Evolutionary conservation across 37 sponge, comb jelly and placozoan species (phyloP), one percentile per base, ranked within the genome.

Genomic region (Crambe crambe): DNA sequence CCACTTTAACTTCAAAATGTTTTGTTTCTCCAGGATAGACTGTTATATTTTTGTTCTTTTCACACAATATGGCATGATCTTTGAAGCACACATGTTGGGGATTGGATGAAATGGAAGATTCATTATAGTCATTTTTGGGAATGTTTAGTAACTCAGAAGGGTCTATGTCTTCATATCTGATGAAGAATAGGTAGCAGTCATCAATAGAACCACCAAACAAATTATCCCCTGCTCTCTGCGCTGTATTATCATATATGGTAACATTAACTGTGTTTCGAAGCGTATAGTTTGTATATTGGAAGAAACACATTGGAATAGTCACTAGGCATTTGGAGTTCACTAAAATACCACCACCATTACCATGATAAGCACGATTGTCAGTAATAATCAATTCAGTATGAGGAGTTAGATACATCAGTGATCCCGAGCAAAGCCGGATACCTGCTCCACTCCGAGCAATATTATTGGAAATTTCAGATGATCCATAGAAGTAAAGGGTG

Each of bases 201-300:
- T 59, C 80, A 42, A 80, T 56, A 29, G 80, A 80, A 1, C 80
- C 80, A 29, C 80, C 80, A 70, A 30, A 80, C 59, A 80, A 27
- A 40, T 40, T 56, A 71, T 38, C 21, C 17, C 80, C 80, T 54
- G 80, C 80, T 37, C 20, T 44, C 10, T 15, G 31, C 23, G 80
- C 80, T 2, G 39, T 70, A 57, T 80, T 80, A n/a, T 58, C 47
- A 5, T 37, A 8, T 25, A 80, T 20, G 9, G 31, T 41, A 0
- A 80, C 42, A 35, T 59, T 54, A 3, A 80, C n/a, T 1, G 71
- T 80, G n/a, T 70, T 15, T 21, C 34, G 23, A 25, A 68, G 64
- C 12, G 9, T 63, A 9, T 37, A 18, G 23, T 78, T 68, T 3
- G 32, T 70, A 26, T 58, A 39, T 41, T 80, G 80, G 23, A 39